Evolutionary conservation across 2,888 invertebrate genomes (phyloP), one percentile per base, ranked within the genome.

Genomic region (Tipula vernalis): DNA sequence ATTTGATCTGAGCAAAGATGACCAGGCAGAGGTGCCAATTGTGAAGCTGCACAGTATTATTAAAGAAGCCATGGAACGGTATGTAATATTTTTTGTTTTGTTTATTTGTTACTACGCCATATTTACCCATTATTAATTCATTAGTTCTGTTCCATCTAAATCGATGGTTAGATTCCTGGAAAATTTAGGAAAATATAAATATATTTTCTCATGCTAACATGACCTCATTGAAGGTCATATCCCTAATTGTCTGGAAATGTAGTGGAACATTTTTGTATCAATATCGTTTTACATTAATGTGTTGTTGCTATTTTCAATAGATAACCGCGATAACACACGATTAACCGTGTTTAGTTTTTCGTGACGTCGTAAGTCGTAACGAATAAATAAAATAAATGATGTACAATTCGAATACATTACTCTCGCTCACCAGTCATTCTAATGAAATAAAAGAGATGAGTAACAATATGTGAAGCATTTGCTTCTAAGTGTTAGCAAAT

Each of bases 11-110:
- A 86, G 86, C 42, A n/a, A 39, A 44, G 87, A 87, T 87, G 87
- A 87, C 39, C 86, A 86, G 71, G 28, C 42, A 1, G 87, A 87
- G 83, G 86, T 87, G 8, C 86, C 87, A n/a, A n/a, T 85, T 13
- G 84, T 85, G 36, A 87, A 86, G 84, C 42, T 87, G n/a, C 85
- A 18, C 5, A 85, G 36, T 10, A 36, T 87, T 15, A 47, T 87
- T 18, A 86, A 83, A 12, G 87, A 86, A 36, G 86, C 51, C 2
- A 13, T 36, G 57, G 86, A 86, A 8, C 51, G 51, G 86, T 86
- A 87, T 39, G 71, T 71, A 28, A 0, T 1, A 28, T 71, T 15
- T 6, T 15, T 51, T 15, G 15, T 51, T 15, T 28, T 51, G 6
- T 15, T 15, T 28, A 28, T 28, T 71, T 8, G 12, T 8, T 51